Evolutionary conservation across 2,113 vertebrate genomes (phyloP).

Genomic region (Heliornis fulica): DNA sequence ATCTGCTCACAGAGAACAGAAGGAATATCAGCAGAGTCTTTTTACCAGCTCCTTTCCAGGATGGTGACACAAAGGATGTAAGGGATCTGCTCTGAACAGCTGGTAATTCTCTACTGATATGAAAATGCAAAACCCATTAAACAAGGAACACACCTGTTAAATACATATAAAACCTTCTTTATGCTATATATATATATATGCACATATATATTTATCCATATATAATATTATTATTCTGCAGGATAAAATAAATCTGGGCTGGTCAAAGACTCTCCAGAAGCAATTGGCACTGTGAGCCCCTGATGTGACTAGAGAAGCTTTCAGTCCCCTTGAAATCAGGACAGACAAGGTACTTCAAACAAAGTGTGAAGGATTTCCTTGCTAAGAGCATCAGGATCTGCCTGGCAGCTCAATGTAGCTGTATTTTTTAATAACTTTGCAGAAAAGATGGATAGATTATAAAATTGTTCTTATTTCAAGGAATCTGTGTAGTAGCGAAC

Average conservation of each 20-base stretch:
- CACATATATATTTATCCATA: too few species aligned
- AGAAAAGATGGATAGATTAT: not conserved
- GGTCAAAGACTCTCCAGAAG: not conserved
- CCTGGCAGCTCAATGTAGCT: not conserved
- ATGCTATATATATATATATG: too few species aligned
- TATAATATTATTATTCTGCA: not conserved
- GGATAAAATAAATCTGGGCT: not conserved
- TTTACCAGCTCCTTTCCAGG: not conserved
- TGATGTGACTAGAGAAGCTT: not conserved
- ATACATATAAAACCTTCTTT: not conserved
- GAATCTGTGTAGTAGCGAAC: not conserved
- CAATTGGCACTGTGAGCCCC: not conserved
- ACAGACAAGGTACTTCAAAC: not conserved
- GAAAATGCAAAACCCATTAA: not conserved
- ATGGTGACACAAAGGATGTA: not conserved
- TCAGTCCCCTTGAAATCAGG: not conserved
- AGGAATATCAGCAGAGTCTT: not conserved
- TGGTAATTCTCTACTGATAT: not conserved
- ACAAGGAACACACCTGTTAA: not conserved
- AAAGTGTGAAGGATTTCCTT: not conserved
- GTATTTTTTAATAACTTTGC: not conserved
- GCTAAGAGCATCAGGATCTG: not conserved
- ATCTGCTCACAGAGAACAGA: not conserved
- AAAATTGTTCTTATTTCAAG: not conserved
- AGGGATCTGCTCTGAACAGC: not conserved